Percentiles rank a stretch among this genome's conserved stretches.
Conservation (phyloP, 2,113 vertebrate species). For the Turdus rufiventris region DNA sequence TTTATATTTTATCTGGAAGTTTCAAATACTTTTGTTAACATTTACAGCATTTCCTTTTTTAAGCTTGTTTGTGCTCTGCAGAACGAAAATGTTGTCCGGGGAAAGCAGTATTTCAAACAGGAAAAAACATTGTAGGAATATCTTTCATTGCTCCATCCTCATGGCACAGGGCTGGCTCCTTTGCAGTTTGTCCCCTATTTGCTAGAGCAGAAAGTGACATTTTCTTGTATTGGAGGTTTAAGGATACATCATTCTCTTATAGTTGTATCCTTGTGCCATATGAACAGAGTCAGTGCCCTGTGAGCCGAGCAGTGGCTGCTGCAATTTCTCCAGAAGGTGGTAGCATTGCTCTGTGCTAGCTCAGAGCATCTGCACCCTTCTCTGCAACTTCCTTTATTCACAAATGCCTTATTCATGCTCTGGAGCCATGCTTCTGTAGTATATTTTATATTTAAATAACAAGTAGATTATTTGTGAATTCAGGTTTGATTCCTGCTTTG, state of each 20-base stretch:
- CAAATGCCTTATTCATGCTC: neutral
- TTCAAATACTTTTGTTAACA: neutral
- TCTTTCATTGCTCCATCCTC: neutral
- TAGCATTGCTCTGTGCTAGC: conserved; percentile 65
- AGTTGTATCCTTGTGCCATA: fast-evolving
- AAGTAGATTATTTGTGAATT: neutral
- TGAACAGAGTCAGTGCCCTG: fast-evolving
- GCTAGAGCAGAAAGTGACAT: neutral
- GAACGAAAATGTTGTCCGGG: neutral
- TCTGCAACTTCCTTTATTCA: neutral
- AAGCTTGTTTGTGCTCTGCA: neutral
- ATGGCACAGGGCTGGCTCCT: fast-evolving
- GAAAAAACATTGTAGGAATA: neutral
- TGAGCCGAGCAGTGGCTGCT: neutral
- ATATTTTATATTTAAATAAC: neutral
- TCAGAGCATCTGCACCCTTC: neutral
- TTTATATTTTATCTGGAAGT: neutral
- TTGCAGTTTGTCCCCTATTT: neutral
- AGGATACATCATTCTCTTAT: fast-evolving
- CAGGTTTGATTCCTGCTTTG: neutral
- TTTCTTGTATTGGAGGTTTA: neutral
- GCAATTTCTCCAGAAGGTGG: conserved; percentile 64
- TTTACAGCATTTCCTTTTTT: neutral
- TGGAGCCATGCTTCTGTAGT: neutral
- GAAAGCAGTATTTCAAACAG: neutral